Evolutionary conservation across 1,140 invertebrate species (phyloP).

Genomic region (Temnothorax nylanderi): DNA sequence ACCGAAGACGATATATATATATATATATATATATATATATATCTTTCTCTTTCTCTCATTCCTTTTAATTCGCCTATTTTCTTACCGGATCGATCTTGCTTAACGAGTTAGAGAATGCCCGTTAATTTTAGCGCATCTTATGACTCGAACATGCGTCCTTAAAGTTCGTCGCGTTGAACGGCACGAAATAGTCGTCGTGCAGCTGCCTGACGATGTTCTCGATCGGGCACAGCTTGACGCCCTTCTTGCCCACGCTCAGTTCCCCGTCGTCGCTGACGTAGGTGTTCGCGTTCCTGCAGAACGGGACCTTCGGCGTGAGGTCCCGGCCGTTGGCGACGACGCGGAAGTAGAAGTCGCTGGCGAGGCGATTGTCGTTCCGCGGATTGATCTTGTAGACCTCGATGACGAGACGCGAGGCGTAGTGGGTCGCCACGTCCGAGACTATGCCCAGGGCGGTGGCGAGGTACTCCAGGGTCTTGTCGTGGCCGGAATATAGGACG

Average conservation of each 20-base stretch:
- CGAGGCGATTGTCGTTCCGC: constrained; percentile 83
- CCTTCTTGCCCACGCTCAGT: constrained; percentile 81
- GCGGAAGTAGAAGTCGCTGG: constrained; percentile 92
- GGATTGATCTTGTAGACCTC: constrained; percentile 90
- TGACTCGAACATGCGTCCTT: constrained; percentile 91
- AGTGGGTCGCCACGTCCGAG: constrained; percentile 88
- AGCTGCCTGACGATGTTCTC: constrained; percentile 94
- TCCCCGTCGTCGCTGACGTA: constrained; percentile 81
- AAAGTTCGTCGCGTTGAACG: constrained; percentile 93
- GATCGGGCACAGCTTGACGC: constrained; percentile 91
- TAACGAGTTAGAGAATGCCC: neutral
- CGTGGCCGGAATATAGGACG: constrained; percentile 96
- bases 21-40: neutral
- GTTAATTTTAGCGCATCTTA: constrained; percentile 37
- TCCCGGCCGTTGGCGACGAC: constrained; percentile 95
- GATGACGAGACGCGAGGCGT: constrained; percentile 94
- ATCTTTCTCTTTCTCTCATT: constrained; percentile 3
- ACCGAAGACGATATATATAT: neutral
- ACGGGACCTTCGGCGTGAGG: constrained; percentile 92
- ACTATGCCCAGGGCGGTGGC: constrained; percentile 91
- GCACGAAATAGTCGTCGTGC: constrained; percentile 93
- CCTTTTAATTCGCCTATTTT: constrained; percentile 38
- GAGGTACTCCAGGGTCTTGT: constrained; percentile 94
- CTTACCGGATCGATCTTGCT: neutral
- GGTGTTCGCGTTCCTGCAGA: constrained; percentile 89